Evolutionary conservation across 2,888 invertebrate species (phyloP), one percentile per base, ranked within the genome.

Genomic region (Pogonocherus hispidulus): DNA sequence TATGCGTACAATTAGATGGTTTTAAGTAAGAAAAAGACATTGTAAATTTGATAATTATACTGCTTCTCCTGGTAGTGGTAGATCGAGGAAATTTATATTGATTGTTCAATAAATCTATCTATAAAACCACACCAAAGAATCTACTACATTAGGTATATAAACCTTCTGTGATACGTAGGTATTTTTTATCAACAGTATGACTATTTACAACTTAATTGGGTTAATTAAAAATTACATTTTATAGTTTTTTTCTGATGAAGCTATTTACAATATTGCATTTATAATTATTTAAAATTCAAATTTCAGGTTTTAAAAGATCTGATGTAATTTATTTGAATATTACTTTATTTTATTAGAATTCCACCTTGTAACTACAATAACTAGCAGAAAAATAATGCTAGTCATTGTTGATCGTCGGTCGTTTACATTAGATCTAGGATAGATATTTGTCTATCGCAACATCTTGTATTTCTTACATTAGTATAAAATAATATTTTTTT

Each of bases 191-290:
- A n/a, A n/a, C n/a, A n/a, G n/a, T n/a, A n/a, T n/a, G n/a, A n/a
- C n/a, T n/a, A n/a, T n/a, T n/a, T n/a, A n/a, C n/a, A n/a, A n/a
- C n/a, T n/a, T n/a, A n/a, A n/a, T n/a, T n/a, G n/a, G n/a, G n/a
- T n/a, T n/a, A n/a, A n/a, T n/a, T n/a, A n/a, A n/a, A n/a, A n/a
- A n/a, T n/a, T 27, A 27, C 27, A 27, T 41, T 14, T 41, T n/a
- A 4, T 3, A 41, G 3, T 5, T 14, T 41, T 41, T 41, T 16
- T 54, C 27, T 66, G 66, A 66, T 46, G 66, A 60, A 54, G 59
- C 60, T 52, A 32, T 52, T 52, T 62, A 54, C 52, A 47, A 52
- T 46, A 60, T 66, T 66, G 66, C 66, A 66, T 60, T 19, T 54
- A 51, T 27, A 14, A 54, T 35, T 54, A 52, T 44, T 51, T 54